Conservation (phyloP, 2,888 invertebrate species). For the Tinea semifulvella region DNA sequence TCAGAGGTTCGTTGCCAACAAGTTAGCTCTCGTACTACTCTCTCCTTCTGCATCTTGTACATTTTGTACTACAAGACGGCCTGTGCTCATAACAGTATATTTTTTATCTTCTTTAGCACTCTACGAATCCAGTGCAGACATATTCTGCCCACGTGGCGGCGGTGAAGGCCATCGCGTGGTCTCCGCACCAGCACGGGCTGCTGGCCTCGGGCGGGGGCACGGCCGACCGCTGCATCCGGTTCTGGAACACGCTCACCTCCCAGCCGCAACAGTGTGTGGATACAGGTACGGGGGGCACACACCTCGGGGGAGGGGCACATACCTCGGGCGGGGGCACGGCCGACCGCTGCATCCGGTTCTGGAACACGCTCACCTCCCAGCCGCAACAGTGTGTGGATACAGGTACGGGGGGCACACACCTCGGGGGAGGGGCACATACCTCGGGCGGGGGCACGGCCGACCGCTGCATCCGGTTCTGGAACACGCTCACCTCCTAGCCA, state of each 20-base stretch:
- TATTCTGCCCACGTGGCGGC: constrained; percentile 97
- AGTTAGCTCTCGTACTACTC: no score
- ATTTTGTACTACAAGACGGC: no score
- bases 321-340: constrained; percentile 99
- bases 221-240: constrained; percentile 94
- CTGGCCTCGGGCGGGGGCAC: constrained; percentile 99
- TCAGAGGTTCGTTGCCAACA: no score
- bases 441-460: constrained; percentile 99
- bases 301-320: constrained; percentile 90
- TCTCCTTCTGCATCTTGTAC: no score
- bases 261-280: constrained; percentile 99
- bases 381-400: constrained; percentile 99
- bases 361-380: constrained; percentile 98
- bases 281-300: constrained; percentile 71
- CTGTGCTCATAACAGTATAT: no score
- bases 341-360: constrained; percentile 95
- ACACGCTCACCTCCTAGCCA: constrained; percentile 96
- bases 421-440: constrained; percentile 92
- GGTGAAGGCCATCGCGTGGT: constrained; percentile 99
- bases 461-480: constrained; percentile 97
- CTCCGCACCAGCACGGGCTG: constrained; percentile 97
- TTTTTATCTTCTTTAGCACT: constrained; percentile 65
- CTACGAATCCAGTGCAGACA: constrained; percentile 89
- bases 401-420: constrained; percentile 59
- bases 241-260: constrained; percentile 98